Percentiles rank a stretch among this genome's conserved stretches.
Conservation (phyloP, 2,113 vertebrate species). For the Gavialis gangeticus region DNA sequence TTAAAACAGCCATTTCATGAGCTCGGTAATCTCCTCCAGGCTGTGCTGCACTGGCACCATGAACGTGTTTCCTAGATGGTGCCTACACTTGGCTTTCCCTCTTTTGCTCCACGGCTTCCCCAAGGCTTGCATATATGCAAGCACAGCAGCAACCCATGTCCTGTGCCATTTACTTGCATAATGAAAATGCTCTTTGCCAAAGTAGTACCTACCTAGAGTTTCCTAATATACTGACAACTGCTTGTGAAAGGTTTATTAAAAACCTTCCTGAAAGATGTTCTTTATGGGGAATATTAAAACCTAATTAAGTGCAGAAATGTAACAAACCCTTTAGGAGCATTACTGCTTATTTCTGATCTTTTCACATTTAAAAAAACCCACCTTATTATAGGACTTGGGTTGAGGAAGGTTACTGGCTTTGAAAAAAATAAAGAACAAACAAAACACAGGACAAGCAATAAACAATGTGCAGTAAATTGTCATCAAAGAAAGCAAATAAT, state of each 20-base stretch:
- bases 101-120: background rate
- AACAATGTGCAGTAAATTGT: constrained; percentile 9
- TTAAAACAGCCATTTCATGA: background rate
- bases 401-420: background rate
- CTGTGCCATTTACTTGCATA: background rate
- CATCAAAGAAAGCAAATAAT: constrained; percentile 37
- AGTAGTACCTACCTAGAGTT: constrained; percentile 26
- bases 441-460: constrained; percentile 10
- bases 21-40: background rate
- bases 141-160: background rate
- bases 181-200: constrained; percentile 12
- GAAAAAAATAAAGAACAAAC: constrained; percentile 11
- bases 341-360: constrained; percentile 25
- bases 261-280: constrained; percentile 26
- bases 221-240: constrained; percentile 2
- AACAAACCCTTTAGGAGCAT: constrained; percentile 63
- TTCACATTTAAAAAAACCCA: background rate
- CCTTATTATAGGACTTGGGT: background rate
- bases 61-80: background rate
- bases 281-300: constrained; percentile 48
- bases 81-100: background rate
- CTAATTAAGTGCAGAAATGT: constrained; percentile 65
- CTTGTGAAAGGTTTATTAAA: constrained; percentile 21
- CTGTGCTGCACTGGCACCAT: background rate
- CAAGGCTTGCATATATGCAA: background rate